Percentiles rank a stretch among this genome's conserved stretches.
Evolutionary conservation across 1,140 invertebrate genomes (phyloP).

Genomic region (Spodoptera litura): DNA sequence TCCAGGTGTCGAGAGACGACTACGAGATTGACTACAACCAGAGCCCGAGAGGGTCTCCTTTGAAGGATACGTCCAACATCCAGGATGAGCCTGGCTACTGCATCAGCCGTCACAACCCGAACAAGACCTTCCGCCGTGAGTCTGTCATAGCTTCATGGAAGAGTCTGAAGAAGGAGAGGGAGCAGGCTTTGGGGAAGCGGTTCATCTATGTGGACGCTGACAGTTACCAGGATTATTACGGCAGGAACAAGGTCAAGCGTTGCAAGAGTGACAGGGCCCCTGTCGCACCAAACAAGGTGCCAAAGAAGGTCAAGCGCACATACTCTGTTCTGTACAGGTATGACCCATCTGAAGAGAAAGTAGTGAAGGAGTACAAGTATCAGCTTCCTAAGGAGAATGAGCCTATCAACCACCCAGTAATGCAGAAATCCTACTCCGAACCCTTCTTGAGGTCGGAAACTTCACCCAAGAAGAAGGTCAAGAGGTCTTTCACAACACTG

Average conservation of each 20-base stretch:
- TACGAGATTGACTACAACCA: slow-evolving; percentile 80
- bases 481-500: slow-evolving; percentile 79
- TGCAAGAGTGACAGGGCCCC: slow-evolving; percentile 80
- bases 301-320: slow-evolving; percentile 80
- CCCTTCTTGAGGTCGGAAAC: slow-evolving; percentile 74
- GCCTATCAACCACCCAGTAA: slow-evolving; percentile 44
- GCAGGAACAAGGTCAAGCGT: slow-evolving; percentile 79
- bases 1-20: slow-evolving; percentile 82
- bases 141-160: slow-evolving; percentile 82
- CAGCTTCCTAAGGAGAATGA: slow-evolving; percentile 69
- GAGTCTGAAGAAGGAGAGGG: slow-evolving; percentile 80
- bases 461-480: slow-evolving; percentile 79
- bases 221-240: slow-evolving; percentile 79
- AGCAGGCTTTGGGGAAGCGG: slow-evolving; percentile 77
- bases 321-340: slow-evolving; percentile 83
- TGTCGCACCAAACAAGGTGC: slow-evolving; percentile 58
- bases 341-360: slow-evolving; percentile 79
- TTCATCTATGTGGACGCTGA: slow-evolving; percentile 78
- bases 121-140: slow-evolving; percentile 80
- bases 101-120: slow-evolving; percentile 81
- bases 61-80: slow-evolving; percentile 82
- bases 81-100: slow-evolving; percentile 76
- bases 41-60: slow-evolving; percentile 76
- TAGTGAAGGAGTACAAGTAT: slow-evolving; percentile 82
- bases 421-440: slow-evolving; percentile 77